Evolutionary conservation across 2,113 vertebrate genomes (phyloP).

Genomic region (Myiozetetes cayanensis): DNA sequence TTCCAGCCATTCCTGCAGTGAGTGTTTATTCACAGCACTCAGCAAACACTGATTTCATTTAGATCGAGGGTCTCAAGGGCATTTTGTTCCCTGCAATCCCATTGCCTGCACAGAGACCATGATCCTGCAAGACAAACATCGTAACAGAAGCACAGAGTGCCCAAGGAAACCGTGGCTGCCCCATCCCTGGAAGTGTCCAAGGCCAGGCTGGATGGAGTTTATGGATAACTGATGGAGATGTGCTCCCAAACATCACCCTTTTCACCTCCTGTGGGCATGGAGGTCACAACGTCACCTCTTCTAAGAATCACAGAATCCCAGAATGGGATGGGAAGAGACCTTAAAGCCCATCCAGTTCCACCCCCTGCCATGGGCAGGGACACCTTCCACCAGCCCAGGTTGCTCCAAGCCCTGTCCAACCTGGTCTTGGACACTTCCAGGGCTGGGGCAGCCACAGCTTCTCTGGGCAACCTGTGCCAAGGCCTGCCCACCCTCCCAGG

Average conservation of each 20-base stretch:
- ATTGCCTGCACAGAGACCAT: fast-evolving
- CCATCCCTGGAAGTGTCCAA: neutral
- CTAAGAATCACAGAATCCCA: too few species aligned
- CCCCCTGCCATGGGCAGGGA: neutral
- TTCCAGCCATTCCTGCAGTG: neutral
- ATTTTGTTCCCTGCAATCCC: neutral
- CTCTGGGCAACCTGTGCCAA: neutral
- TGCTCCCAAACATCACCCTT: too few species aligned
- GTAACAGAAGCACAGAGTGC: neutral
- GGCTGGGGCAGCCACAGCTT: neutral
- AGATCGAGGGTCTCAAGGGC: neutral
- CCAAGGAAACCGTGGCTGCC: neutral
- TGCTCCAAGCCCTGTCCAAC: neutral
- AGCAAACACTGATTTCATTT: neutral
- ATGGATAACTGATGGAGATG: too few species aligned
- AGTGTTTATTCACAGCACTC: neutral
- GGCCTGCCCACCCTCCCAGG: neutral
- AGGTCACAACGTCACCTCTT: too few species aligned
- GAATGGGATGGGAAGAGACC: neutral
- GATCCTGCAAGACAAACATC: neutral
- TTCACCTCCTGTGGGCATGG: too few species aligned
- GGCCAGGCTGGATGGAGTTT: neutral
- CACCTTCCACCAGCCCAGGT: neutral
- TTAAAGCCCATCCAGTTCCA: neutral
- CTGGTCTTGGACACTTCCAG: neutral